These are phyloP conservation scores for Habropoda laboriosa DNA, from an alignment of 1,140 invertebrate species.

Conservation along the genomic window DNA sequence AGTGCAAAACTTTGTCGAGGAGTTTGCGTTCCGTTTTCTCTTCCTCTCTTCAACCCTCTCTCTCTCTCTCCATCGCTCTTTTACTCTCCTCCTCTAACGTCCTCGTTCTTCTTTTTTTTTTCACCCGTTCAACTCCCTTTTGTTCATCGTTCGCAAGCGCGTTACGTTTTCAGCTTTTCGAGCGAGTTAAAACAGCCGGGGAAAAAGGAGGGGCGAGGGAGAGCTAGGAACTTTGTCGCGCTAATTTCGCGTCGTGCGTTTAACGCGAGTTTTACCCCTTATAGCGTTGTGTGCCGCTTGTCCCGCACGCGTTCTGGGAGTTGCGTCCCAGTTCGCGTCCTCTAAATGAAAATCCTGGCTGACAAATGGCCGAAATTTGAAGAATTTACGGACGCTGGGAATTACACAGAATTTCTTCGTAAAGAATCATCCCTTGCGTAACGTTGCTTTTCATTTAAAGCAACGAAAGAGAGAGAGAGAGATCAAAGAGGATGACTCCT, in stretches of 20 bases:
- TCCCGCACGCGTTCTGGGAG: neutral
- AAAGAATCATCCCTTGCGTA: neutral
- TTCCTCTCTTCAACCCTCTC: neutral
- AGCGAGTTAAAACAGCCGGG: neutral
- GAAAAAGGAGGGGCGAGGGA: no score
- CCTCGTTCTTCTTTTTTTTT: neutral
- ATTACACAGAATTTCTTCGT: neutral
- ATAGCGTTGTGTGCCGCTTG: neutral
- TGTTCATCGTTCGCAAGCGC: neutral
- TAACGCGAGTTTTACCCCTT: slow-evolving; percentile 8
- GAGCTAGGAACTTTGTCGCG: slow-evolving; percentile 4
- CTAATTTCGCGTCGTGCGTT: neutral
- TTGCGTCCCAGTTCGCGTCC: neutral
- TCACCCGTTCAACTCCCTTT: neutral
- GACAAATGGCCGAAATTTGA: neutral
- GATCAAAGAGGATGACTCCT: neutral
- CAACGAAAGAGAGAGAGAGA: neutral
- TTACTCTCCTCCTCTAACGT: no score
- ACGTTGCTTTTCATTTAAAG: neutral
- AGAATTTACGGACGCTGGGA: neutral
- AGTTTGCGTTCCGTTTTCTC: slow-evolving; percentile 37
- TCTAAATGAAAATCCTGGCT: neutral
- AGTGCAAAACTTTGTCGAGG: slow-evolving; percentile 55
- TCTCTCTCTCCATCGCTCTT: no score
- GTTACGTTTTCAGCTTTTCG: neutral